Conservation (phyloP, 2,888 invertebrate species). For the Scaptomyza tumidula region DNA sequence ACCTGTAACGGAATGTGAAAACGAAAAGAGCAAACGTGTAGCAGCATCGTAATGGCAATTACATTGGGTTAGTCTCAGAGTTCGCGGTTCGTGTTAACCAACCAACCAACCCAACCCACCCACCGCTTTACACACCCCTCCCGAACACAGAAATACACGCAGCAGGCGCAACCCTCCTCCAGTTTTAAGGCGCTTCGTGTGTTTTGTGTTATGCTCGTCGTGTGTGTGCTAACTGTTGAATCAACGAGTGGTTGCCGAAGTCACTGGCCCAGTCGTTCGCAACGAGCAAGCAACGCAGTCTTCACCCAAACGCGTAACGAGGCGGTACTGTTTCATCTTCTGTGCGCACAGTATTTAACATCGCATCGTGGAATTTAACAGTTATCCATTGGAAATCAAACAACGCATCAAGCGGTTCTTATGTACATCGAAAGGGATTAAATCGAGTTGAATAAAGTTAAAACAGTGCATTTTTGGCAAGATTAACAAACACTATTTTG, state of each 20-base stretch:
- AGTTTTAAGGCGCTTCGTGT: slow-evolving; percentile 26
- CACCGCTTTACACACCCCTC: slow-evolving; percentile 1
- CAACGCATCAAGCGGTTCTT: not conserved
- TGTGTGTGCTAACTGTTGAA: slow-evolving; percentile 71
- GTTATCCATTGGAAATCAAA: not conserved
- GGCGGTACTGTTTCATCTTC: slow-evolving; percentile 66
- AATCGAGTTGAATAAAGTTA: not conserved
- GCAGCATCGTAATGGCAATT: slow-evolving; percentile 70
- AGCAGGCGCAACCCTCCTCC: slow-evolving; percentile 14
- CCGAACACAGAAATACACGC: slow-evolving; percentile 1
- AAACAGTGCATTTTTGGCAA: slow-evolving; percentile 6
- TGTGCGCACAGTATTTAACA: slow-evolving; percentile 18
- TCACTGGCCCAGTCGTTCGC: slow-evolving; percentile 42
- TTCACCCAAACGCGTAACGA: slow-evolving; percentile 72
- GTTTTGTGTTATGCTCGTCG: slow-evolving; percentile 9
- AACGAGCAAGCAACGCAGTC: slow-evolving; percentile 64
- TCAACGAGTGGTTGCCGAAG: slow-evolving; percentile 79
- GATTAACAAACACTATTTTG: not conserved
- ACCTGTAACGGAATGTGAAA: slow-evolving; percentile 25
- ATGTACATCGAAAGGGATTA: slow-evolving; percentile 5
- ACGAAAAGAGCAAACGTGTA: slow-evolving; percentile 47
- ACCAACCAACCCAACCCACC: slow-evolving; percentile 15
- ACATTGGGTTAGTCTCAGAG: slow-evolving; percentile 68
- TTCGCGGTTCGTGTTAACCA: slow-evolving; percentile 55
- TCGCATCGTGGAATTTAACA: slow-evolving; percentile 13